Percentiles rank a stretch among this genome's conserved stretches.
Evolutionary conservation across 1,140 invertebrate genomes (phyloP).

Genomic region (Lysiphlebus fabarum): DNA sequence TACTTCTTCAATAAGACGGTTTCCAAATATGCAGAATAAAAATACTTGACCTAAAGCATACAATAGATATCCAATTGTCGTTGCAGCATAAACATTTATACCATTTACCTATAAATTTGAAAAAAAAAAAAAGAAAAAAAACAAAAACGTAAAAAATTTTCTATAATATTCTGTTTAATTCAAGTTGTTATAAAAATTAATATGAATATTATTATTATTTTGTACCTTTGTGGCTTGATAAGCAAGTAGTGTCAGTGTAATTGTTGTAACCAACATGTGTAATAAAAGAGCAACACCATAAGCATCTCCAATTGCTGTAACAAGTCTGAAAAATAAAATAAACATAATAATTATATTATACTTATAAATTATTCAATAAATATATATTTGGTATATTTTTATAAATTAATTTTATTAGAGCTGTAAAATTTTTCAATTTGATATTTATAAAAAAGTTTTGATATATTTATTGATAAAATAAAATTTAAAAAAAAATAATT

Average conservation of each 20-base stretch:
- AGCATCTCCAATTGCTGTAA: conserved; percentile 73
- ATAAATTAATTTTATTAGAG: too few relatives aligned
- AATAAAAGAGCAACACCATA: conserved; percentile 75
- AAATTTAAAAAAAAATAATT: too few relatives aligned
- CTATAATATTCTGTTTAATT: not conserved
- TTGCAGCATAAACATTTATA: conserved; percentile 71
- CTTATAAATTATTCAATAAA: too few relatives aligned
- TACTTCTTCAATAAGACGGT: conserved; percentile 81
- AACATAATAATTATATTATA: not conserved
- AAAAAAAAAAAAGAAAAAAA: conserved; percentile 16
- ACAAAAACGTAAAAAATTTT: too few relatives aligned
- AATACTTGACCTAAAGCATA: conserved; percentile 80
- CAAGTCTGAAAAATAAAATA: conserved; percentile 59
- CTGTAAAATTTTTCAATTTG: too few relatives aligned
- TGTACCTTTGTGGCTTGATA: conserved; percentile 80
- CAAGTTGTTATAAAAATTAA: too few relatives aligned
- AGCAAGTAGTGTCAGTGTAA: conserved; percentile 74
- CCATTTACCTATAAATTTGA: conserved; percentile 62
- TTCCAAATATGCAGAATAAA: conserved; percentile 81
- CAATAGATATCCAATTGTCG: conserved; percentile 72
- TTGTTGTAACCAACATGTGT: conserved; percentile 80
- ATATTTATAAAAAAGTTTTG: too few relatives aligned
- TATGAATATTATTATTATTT: conserved; percentile 15
- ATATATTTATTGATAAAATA: too few relatives aligned
- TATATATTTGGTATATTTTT: too few relatives aligned